A percentile compares a stretch with the other conserved stretches of the same genome.
phyloP scores from a whole-genome alignment of 2,797 vertebrate genomes.

The Diplodus puntazzo region DNA sequence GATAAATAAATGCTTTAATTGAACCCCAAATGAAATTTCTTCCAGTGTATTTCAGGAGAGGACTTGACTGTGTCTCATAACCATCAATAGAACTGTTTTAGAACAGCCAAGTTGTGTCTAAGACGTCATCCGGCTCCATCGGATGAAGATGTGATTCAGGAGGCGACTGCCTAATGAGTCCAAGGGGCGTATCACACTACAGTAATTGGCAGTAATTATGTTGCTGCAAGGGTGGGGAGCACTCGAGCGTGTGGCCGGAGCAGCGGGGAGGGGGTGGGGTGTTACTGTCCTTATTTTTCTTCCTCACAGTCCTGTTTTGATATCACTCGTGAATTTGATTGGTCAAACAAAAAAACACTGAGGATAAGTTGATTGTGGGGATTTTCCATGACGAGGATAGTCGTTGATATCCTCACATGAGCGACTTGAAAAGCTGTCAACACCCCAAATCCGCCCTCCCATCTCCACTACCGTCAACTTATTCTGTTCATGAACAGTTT shows the following conservation, averaged over 20 bases:
- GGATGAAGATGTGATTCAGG: conserved; percentile 15
- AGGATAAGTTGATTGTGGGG: too few relatives aligned
- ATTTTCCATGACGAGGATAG: too few relatives aligned
- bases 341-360: not conserved
- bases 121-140: not conserved
- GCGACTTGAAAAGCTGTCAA: too few relatives aligned
- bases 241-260: not conserved
- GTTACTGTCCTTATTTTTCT: not conserved
- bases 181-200: conserved; percentile 9
- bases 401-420: too few relatives aligned
- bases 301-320: too few relatives aligned
- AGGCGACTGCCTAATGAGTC: conserved; percentile 18
- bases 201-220: conserved; percentile 15
- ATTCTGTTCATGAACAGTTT: too few relatives aligned
- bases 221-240: not conserved
- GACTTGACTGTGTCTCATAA: not conserved
- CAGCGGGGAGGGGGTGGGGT: not conserved
- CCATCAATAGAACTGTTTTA: not conserved
- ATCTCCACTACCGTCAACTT: too few relatives aligned
- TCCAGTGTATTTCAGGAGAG: not conserved
- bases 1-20: conserved; percentile 49
- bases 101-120: not conserved
- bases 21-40: conserved; percentile 11
- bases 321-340: not conserved
- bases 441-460: too few relatives aligned